Conservation (phyloP, 2,888 invertebrate genomes). For the Brenthis ino region DNA sequence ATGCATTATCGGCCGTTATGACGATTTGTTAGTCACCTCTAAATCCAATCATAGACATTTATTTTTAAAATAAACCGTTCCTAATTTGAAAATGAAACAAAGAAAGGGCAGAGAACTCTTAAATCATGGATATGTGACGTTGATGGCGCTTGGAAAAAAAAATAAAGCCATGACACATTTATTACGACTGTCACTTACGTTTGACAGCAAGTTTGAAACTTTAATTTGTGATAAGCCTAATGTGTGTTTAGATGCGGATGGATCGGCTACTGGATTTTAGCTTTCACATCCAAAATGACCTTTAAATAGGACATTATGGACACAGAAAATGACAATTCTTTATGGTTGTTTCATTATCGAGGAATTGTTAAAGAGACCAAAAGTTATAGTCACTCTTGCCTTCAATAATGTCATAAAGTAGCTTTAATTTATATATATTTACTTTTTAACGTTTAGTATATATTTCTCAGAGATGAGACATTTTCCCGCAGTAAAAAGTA, state of each 20-base stretch:
- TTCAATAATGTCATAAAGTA: too few species aligned
- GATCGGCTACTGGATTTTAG: conserved; percentile 67
- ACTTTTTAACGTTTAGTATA: too few species aligned
- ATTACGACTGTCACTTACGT: conserved; percentile 74
- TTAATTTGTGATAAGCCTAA: conserved; percentile 79
- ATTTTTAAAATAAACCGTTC: conserved; percentile 42
- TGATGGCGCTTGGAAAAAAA: conserved; percentile 59
- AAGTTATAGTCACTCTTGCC: too few species aligned
- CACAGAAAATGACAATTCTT: conserved; percentile 30
- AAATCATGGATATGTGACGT: conserved; percentile 76
- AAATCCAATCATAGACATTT: conserved; percentile 42
- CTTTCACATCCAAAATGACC: conserved; percentile 61
- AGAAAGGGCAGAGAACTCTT: conserved; percentile 79
- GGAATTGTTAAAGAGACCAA: neutral
- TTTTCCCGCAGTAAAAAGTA: too few species aligned
- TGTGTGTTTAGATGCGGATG: conserved; percentile 59
- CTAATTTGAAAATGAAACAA: conserved; percentile 67
- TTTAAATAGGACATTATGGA: conserved; percentile 38
- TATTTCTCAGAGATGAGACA: too few species aligned
- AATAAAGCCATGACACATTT: conserved; percentile 76
- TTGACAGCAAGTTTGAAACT: conserved; percentile 71
- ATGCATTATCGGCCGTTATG: conserved; percentile 59
- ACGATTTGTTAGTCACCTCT: conserved; percentile 59
- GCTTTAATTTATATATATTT: too few species aligned
- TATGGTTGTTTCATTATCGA: conserved; percentile 16